phyloP scores from a whole-genome alignment of 2,113 vertebrate species.

The Micromys minutus region DNA sequence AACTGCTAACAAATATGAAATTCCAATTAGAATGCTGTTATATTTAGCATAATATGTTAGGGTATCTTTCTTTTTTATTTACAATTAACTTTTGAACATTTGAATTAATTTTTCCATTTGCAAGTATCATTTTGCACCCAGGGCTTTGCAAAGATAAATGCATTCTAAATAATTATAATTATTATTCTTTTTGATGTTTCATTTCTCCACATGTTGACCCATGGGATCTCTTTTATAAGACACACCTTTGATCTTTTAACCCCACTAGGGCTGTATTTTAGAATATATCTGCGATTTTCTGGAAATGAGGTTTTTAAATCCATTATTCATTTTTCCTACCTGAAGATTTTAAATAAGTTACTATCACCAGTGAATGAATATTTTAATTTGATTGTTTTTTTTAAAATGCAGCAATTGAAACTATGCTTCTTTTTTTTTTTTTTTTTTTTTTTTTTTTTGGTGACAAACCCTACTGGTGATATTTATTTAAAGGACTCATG shows the following conservation, averaged over 20 bases:
- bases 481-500: slow-evolving; percentile 7
- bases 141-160: slow-evolving; percentile 51
- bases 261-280: slow-evolving; percentile 10
- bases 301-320: slow-evolving; percentile 19
- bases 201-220: slow-evolving; percentile 38
- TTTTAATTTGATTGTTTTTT: slow-evolving; percentile 31
- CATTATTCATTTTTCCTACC: slow-evolving; percentile 53
- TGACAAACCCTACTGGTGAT: slow-evolving; percentile 25
- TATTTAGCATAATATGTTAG: slow-evolving; percentile 20
- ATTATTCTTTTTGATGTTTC: slow-evolving; percentile 61
- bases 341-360: slow-evolving; percentile 30
- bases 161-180: slow-evolving; percentile 57
- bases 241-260: slow-evolving; percentile 66
- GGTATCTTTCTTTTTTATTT: slow-evolving; percentile 46
- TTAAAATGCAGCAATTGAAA: not conserved
- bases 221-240: slow-evolving; percentile 29
- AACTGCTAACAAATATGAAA: slow-evolving; percentile 1
- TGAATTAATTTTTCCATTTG: slow-evolving; percentile 56
- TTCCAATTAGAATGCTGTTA: not conserved
- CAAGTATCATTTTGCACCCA: slow-evolving; percentile 40
- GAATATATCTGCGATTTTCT: slow-evolving; percentile 53
- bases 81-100: slow-evolving; percentile 50
- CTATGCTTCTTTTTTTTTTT: not conserved
- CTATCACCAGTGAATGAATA: not conserved
- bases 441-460: no score